Conservation (phyloP, 2,888 invertebrate genomes). For the Lithosia quadra region DNA sequence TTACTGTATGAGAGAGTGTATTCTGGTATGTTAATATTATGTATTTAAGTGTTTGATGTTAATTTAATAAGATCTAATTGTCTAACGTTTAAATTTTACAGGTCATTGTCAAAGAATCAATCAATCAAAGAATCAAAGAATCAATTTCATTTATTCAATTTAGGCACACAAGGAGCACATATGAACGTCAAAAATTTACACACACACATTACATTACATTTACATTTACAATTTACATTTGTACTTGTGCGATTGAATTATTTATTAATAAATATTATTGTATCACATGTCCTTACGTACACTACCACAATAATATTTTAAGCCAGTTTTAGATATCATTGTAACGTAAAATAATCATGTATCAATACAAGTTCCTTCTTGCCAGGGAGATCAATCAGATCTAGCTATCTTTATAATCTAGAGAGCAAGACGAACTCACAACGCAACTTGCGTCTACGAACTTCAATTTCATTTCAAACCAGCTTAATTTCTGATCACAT, state of each 20-base stretch:
- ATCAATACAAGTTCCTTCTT: constrained; percentile 10
- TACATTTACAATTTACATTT: too few relatives aligned
- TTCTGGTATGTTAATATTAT: constrained; percentile 9
- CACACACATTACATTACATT: too few relatives aligned
- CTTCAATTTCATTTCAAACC: background rate
- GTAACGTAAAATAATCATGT: constrained; percentile 23
- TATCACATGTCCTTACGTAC: constrained; percentile 22
- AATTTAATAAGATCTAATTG: constrained; percentile 36
- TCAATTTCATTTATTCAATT: too few relatives aligned
- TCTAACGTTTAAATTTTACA: constrained; percentile 24
- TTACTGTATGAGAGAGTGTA: constrained; percentile 8
- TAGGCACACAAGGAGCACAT: too few relatives aligned
- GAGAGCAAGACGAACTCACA: background rate
- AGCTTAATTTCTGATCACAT: constrained; percentile 6
- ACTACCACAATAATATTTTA: constrained; percentile 23
- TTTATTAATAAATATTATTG: constrained; percentile 25
- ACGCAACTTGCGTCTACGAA: background rate
- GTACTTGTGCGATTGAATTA: constrained; percentile 24
- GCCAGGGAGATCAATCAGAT: constrained; percentile 7
- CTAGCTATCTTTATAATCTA: constrained; percentile 2
- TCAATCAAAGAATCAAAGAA: too few relatives aligned
- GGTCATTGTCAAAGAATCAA: too few relatives aligned
- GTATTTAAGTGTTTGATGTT: constrained; percentile 57
- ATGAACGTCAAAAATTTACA: too few relatives aligned
- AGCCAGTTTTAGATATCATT: constrained; percentile 29